Conservation (phyloP, 2,888 invertebrate species). For the Coecobrya sp. region DNA sequence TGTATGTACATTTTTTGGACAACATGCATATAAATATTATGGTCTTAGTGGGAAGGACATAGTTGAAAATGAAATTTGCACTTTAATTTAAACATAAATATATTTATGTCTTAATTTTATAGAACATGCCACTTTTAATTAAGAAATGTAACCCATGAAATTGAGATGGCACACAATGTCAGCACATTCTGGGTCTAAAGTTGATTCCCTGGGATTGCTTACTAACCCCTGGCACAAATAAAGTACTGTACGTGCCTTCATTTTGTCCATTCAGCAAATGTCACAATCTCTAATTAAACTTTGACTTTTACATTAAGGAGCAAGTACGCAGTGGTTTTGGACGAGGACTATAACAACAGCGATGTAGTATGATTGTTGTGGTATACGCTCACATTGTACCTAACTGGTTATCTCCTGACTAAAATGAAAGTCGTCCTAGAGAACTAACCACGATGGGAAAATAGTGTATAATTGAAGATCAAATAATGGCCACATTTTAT, state of each 20-base stretch:
- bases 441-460: not conserved
- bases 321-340: not conserved
- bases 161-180: conserved; percentile 39
- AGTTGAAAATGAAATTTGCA: conserved; percentile 23
- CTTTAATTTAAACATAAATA: conserved; percentile 25
- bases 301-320: conserved; percentile 12
- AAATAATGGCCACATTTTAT: conserved; percentile 36
- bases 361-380: not conserved
- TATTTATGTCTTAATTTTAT: not conserved
- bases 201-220: not conserved
- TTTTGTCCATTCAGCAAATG: not conserved
- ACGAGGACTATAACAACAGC: conserved; percentile 1
- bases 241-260: conserved; percentile 17
- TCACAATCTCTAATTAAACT: conserved; percentile 15
- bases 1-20: no score
- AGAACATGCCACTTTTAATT: conserved; percentile 36
- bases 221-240: conserved; percentile 46
- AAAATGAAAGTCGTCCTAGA: not conserved
- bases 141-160: conserved; percentile 62
- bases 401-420: conserved; percentile 21
- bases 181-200: not conserved
- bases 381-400: not conserved
- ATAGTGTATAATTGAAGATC: conserved; percentile 13
- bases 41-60: not conserved
- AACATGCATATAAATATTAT: no score